phyloP scores from a whole-genome alignment of 2,113 vertebrate species.

The Rhodinocichla rosea region DNA sequence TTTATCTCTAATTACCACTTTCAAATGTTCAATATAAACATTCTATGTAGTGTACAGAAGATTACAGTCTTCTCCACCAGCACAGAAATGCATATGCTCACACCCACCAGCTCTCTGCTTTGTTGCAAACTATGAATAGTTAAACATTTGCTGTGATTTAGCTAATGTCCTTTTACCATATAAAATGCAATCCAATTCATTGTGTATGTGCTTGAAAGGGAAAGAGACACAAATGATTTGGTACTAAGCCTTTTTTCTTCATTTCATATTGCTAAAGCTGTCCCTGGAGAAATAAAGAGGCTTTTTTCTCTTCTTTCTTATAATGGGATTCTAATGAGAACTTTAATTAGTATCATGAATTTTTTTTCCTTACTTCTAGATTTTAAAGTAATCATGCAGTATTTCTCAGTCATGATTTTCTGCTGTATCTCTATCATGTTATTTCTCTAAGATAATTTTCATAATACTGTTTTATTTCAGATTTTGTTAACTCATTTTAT shows the following conservation, averaged over 20 bases:
- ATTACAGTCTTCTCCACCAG: background rate
- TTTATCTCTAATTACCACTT: background rate
- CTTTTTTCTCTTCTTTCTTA: constrained; percentile 39
- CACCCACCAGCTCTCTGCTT: background rate
- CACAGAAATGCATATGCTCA: background rate
- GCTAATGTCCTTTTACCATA: background rate
- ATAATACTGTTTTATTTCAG: background rate
- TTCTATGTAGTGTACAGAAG: background rate
- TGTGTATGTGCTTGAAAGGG: background rate
- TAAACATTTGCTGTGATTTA: constrained; percentile 8
- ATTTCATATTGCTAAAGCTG: constrained; percentile 11
- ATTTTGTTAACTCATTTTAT: background rate
- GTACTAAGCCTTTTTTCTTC: background rate
- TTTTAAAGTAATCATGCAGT: constrained; percentile 6
- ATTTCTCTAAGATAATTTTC: constrained; percentile 10
- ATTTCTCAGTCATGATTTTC: constrained; percentile 5
- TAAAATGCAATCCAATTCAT: background rate
- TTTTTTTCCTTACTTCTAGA: constrained; percentile 39
- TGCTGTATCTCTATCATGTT: background rate
- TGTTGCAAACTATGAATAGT: background rate
- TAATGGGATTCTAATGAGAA: constrained; percentile 58
- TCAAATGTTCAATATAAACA: background rate
- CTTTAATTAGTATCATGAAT: constrained; percentile 56
- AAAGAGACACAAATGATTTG: background rate
- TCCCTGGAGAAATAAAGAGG: constrained; percentile 55